Conservation (phyloP, 1,140 invertebrate genomes). For the Ostrea denselamellosa region DNA sequence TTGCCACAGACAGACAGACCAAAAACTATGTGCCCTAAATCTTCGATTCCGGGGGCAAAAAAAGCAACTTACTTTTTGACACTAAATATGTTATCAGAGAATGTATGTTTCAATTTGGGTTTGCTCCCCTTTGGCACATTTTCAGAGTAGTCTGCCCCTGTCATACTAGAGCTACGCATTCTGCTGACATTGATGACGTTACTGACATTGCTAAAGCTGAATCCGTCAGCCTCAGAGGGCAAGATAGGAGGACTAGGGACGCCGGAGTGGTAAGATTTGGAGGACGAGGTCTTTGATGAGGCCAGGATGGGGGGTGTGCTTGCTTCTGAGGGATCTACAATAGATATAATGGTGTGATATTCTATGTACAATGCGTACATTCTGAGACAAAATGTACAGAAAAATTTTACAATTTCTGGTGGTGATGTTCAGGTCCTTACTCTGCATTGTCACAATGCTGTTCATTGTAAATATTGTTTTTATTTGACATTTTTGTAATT, state of each 20-base stretch:
- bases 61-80: constrained; percentile 49
- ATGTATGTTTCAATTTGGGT: constrained; percentile 70
- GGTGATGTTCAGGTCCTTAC: too few relatives aligned
- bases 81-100: constrained; percentile 66
- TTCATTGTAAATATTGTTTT: too few relatives aligned
- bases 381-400: too few relatives aligned
- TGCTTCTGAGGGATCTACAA: constrained; percentile 71
- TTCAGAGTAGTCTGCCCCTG: constrained; percentile 55
- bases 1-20: not conserved
- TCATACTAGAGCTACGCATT: constrained; percentile 70
- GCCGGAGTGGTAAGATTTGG: constrained; percentile 58
- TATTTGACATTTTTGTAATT: too few relatives aligned
- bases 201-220: constrained; percentile 72
- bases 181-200: constrained; percentile 69
- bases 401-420: too few relatives aligned
- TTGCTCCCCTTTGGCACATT: constrained; percentile 57
- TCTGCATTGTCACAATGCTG: too few relatives aligned
- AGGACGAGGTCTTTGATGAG: constrained; percentile 51
- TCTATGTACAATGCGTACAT: too few relatives aligned
- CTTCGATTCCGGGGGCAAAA: too few relatives aligned
- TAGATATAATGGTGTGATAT: not conserved
- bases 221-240: constrained; percentile 61
- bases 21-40: too few relatives aligned
- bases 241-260: constrained; percentile 69
- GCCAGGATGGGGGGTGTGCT: constrained; percentile 59